Evolutionary conservation across 2,113 vertebrate species (phyloP).

Genomic region (Ibidorhyncha struthersii): DNA sequence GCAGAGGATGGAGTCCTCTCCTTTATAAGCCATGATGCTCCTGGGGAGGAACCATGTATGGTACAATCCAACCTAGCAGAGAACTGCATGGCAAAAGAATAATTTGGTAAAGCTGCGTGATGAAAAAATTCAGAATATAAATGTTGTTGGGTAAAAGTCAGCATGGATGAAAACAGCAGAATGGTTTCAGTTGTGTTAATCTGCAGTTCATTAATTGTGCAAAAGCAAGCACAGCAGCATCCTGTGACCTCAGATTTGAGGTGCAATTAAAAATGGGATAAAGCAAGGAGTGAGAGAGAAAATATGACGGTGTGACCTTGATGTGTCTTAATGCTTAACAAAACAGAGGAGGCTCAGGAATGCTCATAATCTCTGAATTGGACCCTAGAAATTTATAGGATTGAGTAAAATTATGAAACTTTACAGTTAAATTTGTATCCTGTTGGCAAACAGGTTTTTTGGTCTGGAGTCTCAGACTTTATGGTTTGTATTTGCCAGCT

Average conservation of each 20-base stretch:
- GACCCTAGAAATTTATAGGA: neutral
- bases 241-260: neutral
- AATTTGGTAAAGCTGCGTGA: neutral
- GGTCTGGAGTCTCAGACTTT: neutral
- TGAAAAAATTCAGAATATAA: neutral
- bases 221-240: neutral
- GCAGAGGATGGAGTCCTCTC: neutral
- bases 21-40: neutral
- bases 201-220: neutral
- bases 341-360: neutral
- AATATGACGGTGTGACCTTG: neutral
- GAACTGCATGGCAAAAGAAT: neutral
- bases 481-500: neutral
- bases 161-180: neutral
- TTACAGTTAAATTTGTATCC: neutral
- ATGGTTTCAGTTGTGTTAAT: neutral
- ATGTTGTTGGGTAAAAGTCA: neutral
- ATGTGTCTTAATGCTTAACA: neutral
- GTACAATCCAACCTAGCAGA: neutral
- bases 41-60: neutral
- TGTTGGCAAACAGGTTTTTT: neutral
- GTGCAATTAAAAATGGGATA: neutral
- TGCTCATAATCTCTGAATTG: neutral
- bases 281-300: neutral
- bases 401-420: neutral